Conservation (phyloP, 2,113 vertebrate genomes). For the Scomber japonicus region DNA sequence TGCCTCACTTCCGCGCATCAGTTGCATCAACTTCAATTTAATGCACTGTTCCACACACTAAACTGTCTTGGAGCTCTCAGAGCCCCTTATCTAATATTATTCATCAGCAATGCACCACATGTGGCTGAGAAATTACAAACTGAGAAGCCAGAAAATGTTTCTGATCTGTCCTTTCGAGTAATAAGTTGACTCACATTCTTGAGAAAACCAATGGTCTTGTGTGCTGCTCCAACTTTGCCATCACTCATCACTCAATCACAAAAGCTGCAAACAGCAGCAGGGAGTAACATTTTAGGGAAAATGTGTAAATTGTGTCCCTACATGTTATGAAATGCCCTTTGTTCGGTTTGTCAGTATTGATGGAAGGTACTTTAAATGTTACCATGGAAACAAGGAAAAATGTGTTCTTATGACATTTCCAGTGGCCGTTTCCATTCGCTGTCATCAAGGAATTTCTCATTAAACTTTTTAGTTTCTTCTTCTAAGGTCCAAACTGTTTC, state of each 20-base stretch:
- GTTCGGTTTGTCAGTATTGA: conserved; percentile 17
- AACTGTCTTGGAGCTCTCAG: conserved; percentile 30
- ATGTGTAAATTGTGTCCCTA: conserved; percentile 12
- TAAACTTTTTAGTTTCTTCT: background rate
- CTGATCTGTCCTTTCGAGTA: conserved; percentile 42
- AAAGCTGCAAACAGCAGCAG: conserved; percentile 16
- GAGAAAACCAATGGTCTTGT: conserved; percentile 19
- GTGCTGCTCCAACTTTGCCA: conserved; percentile 25
- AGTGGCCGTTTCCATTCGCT: background rate
- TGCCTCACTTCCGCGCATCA: conserved; percentile 33
- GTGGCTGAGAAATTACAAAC: conserved; percentile 28
- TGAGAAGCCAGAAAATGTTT: conserved; percentile 25
- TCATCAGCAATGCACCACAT: conserved; percentile 52
- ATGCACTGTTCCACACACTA: conserved; percentile 41
- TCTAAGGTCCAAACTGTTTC: background rate
- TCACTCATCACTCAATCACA: conserved; percentile 40
- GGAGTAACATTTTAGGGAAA: background rate
- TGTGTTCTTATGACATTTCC: conserved; percentile 1
- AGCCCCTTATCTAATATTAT: conserved; percentile 45
- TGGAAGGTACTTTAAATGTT: conserved; percentile 35
- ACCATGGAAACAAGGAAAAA: conserved; percentile 50
- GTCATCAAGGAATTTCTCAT: conserved; percentile 10
- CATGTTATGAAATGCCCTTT: conserved; percentile 32
- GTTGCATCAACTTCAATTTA: conserved; percentile 44
- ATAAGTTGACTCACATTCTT: conserved; percentile 30